Evolutionary conservation across 2,797 vertebrate species (phyloP), one percentile per base, ranked within the genome.

Genomic region (Chaetophractus vellerosus): DNA sequence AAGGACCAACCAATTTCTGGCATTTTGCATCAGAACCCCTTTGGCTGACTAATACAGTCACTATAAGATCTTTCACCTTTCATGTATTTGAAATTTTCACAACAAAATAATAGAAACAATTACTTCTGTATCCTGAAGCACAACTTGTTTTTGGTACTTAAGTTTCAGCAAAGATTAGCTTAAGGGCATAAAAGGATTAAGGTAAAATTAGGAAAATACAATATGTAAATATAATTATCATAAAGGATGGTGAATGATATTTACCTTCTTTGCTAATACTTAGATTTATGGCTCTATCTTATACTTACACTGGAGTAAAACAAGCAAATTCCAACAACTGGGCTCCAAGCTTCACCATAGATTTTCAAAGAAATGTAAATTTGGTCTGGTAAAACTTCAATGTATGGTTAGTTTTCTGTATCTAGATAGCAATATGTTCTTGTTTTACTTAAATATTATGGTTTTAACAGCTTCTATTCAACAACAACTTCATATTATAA

Each of bases 371-470:
- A 89, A 38, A 28, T 52, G 5, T 16, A 91, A 64, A 86, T 72
- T 59, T 91, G 55, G 9, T 88, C 19, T 24, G 36, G 31, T 55
- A 82, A 89, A 86, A 85, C 48, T 19, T 63, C 16, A 41, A 5
- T 36, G 12, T 12, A 71, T 31, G 18, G 6, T 71, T 52, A 18
- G 18, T 36, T 81, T 52, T 68, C 48, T 94, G 5, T 81, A 50
- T 81, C 21, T 50, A 64, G 68, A 72, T 36, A 61, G 24, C 5
- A 82, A 6, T 50, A 50, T 74, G 1, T 61, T 76, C 24, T 86
- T 83, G 92, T 8, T 71, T 41, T 71, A 74, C 41, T 92, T 91
- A 66, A 90, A 61, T 81, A 80, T 41, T 52, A 59, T 79, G 4
- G 26, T 66, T 7, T 55, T 55, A 55, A 55, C 52, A 55, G 52